Base-by-base conservation (phyloP, 2,888 invertebrate species). In the Xanthia togata region DNA sequence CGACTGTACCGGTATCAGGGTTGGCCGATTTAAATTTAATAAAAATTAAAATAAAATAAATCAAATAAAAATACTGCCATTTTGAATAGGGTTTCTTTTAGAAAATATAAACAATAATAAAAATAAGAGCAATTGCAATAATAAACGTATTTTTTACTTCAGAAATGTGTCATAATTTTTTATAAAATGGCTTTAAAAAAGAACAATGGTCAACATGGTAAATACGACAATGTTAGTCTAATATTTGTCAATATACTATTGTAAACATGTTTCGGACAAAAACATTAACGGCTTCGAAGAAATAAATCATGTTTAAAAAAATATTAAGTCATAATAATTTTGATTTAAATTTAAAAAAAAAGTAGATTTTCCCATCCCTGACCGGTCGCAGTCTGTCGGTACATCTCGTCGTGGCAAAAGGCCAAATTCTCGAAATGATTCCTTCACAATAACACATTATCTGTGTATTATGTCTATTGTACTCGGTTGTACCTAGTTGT, bases 371-470 rank as follows among this genome's bases (percentile, higher is more conserved):
- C 4, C 1, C 79, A 73, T 57, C 79, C 79, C 50, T 79, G 20
- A 31, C 26, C 14, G 31, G 63, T 76, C 41, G 62, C 60, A 63
- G 69, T 60, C 74, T 71, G 79, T 74, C 68, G 70, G 82, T 80
- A 84, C 78, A 80, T 76, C 71, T 47, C 31, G 63, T 63, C 68
- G 76, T 90, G 89, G 90, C 90, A 84, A 62, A 78, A 81, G 81
- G 89, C 90, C 90, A 90, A 84, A 76, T 76, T 76, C 79, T 85
- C 83, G 79, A 87, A 90, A 89, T 83, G 85, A 88, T 89, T 87
- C 85, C 84, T 79, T 74, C 78, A 84, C 84, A 88, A 86, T 85
- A 89, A 84, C 85, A 84, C 82, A 85, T 87, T 89, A 82, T 87
- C 79, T 64, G 70, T 77, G 76, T 81, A 78, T 78, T 78, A 62